phyloP scores from a whole-genome alignment of 2,797 vertebrate species.

The Manis crassicaudata region DNA sequence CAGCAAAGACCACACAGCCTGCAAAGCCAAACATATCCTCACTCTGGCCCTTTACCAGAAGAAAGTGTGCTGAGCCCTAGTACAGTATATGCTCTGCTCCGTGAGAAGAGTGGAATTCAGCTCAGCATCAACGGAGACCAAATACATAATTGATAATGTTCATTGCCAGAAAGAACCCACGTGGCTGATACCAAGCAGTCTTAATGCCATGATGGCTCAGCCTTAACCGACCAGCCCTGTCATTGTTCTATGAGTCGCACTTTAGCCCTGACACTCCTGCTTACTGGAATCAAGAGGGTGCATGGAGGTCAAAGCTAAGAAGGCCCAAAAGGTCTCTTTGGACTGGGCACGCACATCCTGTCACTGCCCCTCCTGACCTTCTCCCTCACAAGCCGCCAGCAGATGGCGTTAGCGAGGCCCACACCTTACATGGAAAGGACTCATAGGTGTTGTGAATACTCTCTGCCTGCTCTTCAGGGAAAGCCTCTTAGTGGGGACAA shows the following conservation, averaged over 20 bases:
- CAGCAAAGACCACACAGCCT: background rate
- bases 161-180: background rate
- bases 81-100: background rate
- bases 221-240: background rate
- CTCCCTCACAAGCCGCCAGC: background rate
- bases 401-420: background rate
- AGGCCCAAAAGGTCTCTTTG: background rate
- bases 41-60: background rate
- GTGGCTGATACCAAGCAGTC: background rate
- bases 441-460: background rate
- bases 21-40: background rate
- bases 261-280: background rate
- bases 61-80: background rate
- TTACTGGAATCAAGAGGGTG: background rate
- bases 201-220: rapidly evolving
- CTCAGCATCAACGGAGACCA: background rate
- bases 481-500: background rate
- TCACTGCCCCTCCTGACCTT: rapidly evolving
- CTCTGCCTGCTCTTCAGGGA: background rate
- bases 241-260: background rate
- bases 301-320: background rate
- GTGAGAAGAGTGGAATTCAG: background rate
- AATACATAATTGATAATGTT: background rate
- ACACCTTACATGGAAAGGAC: background rate
- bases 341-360: background rate